Evolutionary conservation across 2,113 vertebrate genomes (phyloP).

Genomic region (Mohoua ochrocephala): DNA sequence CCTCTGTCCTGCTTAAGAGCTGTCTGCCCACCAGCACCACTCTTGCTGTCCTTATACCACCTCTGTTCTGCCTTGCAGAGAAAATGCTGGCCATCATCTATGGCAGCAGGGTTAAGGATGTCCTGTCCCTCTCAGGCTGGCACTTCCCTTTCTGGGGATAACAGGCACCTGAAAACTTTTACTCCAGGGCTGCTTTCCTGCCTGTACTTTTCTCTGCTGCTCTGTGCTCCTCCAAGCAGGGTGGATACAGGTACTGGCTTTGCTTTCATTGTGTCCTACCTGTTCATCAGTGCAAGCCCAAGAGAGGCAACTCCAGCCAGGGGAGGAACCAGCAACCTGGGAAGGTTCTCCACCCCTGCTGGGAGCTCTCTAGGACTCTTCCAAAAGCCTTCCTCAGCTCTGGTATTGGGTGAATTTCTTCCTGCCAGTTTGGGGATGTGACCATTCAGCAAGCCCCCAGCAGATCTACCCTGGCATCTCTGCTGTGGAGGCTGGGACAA

Average conservation of each 20-base stretch:
- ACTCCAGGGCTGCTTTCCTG: neutral
- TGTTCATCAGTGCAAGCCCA: neutral
- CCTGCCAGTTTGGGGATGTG: neutral
- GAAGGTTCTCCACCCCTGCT: neutral
- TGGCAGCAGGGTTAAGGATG: neutral
- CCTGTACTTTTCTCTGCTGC: neutral
- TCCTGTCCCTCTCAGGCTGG: neutral
- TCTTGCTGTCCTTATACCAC: neutral
- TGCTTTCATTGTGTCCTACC: neutral
- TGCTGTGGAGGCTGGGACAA: neutral
- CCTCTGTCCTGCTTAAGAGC: neutral
- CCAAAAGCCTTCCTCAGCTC: neutral
- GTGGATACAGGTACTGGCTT: neutral
- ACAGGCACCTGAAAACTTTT: neutral
- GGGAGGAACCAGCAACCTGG: neutral
- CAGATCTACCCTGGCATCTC: neutral
- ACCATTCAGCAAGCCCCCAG: neutral
- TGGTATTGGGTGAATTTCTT: neutral
- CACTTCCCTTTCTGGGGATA: neutral
- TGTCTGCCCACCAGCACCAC: neutral
- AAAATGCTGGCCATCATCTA: neutral
- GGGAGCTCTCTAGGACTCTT: neutral
- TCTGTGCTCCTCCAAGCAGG: neutral
- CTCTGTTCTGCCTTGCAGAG: neutral
- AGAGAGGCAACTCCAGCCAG: neutral